These are phyloP conservation scores for Ctenochaetus hawaiiensis DNA, from an alignment of 2,797 vertebrate genomes.

Conservation along the genomic window DNA sequence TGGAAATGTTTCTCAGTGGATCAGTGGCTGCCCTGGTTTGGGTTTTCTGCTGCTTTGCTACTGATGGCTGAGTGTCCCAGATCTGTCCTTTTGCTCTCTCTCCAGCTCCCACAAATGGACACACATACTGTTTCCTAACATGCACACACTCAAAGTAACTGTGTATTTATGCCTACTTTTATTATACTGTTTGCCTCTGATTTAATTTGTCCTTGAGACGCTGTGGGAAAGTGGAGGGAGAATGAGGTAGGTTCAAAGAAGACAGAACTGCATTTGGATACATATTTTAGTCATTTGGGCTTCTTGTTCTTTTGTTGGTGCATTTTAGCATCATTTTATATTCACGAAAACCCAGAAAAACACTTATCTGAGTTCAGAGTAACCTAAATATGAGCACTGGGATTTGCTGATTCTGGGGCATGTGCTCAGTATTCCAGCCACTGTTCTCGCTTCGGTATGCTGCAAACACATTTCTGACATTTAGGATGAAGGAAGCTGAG, in stretches of 20 bases:
- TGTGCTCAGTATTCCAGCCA: not conserved
- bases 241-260: not conserved
- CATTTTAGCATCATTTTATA: slow-evolving; percentile 22
- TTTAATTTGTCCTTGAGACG: slow-evolving; percentile 40
- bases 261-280: not conserved
- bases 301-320: slow-evolving; percentile 7
- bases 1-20: slow-evolving; percentile 70
- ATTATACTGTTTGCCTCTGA: slow-evolving; percentile 18
- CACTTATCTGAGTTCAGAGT: slow-evolving; percentile 23
- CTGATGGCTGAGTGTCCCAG: slow-evolving; percentile 73
- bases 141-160: not conserved
- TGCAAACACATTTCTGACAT: too few relatives aligned
- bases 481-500: too few relatives aligned
- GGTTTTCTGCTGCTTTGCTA: slow-evolving; percentile 50
- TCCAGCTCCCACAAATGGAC: slow-evolving; percentile 45
- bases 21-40: slow-evolving; percentile 76
- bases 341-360: slow-evolving; percentile 39
- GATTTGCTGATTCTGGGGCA: slow-evolving; percentile 15
- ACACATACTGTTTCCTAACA: slow-evolving; percentile 14
- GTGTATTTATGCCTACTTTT: slow-evolving; percentile 13
- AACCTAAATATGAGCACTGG: slow-evolving; percentile 28
- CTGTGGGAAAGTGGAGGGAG: slow-evolving; percentile 7
- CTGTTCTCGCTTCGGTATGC: too few relatives aligned
- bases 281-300: not conserved
- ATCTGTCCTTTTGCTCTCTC: slow-evolving; percentile 68